Conservation (phyloP, 2,888 invertebrate genomes). For the Vesta saturnalis region DNA sequence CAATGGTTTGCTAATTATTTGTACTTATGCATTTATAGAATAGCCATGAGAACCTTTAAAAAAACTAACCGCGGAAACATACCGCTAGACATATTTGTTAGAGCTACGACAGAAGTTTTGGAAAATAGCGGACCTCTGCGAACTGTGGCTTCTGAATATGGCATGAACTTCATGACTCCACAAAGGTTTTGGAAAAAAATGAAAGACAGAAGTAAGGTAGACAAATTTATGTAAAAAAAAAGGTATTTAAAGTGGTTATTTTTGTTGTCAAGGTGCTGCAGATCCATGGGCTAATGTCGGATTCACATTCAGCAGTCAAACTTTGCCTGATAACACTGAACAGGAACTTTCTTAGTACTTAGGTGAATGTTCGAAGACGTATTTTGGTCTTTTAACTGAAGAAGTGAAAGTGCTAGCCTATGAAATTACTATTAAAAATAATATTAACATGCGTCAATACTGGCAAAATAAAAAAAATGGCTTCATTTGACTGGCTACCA, state of each 20-base stretch:
- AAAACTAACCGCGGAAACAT: neutral
- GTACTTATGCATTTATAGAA: too few species aligned
- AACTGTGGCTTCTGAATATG: neutral
- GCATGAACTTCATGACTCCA: neutral
- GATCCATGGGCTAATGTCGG: neutral
- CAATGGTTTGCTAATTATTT: too few species aligned
- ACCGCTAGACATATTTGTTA: too few species aligned
- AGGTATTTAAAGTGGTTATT: too few species aligned
- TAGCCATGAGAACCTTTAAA: too few species aligned
- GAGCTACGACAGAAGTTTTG: neutral
- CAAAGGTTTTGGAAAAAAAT: neutral
- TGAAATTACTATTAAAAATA: slow-evolving; percentile 36
- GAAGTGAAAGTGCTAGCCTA: slow-evolving; percentile 43
- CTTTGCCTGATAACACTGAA: neutral
- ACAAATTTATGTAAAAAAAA: too few species aligned
- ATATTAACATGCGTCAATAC: slow-evolving; percentile 36
- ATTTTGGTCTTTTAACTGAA: slow-evolving; percentile 37
- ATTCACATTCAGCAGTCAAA: neutral
- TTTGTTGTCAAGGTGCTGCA: too few species aligned
- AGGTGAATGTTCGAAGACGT: too few species aligned
- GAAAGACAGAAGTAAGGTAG: neutral
- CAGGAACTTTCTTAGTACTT: neutral
- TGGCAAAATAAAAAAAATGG: slow-evolving; percentile 41
- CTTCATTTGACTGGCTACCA: slow-evolving; percentile 48
- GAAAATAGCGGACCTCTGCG: neutral